phyloP scores from a whole-genome alignment of 2,113 vertebrate genomes.

The Lagopus muta region DNA sequence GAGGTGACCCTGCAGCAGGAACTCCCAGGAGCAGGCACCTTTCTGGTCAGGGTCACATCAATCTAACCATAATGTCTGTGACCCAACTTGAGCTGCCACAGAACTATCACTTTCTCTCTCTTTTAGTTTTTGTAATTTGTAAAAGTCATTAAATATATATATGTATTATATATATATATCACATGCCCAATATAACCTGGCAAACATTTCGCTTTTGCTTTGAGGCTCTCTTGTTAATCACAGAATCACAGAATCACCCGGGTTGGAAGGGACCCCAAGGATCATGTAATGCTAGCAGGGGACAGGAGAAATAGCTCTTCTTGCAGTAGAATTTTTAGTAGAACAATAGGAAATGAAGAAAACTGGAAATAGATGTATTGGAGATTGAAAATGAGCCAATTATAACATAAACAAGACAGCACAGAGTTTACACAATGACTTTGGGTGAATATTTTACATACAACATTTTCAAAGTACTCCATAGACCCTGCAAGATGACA shows the following conservation, averaged over 20 bases:
- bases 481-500: not conserved
- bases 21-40: fast-evolving
- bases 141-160: fast-evolving
- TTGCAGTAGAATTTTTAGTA: not conserved
- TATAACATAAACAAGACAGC: not conserved
- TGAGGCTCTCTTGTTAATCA: not conserved
- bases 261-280: no score
- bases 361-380: not conserved
- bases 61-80: not conserved
- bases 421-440: not conserved
- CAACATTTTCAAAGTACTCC: not conserved
- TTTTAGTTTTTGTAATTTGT: not conserved
- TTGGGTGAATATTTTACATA: not conserved
- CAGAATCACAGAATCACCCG: no score
- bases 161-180: not conserved
- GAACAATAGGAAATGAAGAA: not conserved
- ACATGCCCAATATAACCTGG: not conserved
- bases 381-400: not conserved
- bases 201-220: not conserved
- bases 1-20: not conserved
- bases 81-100: not conserved
- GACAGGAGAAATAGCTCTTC: not conserved
- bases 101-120: not conserved
- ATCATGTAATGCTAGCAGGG: not conserved
- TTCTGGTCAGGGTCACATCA: not conserved